A percentile compares a stretch with the other conserved stretches of the same genome.
Evolutionary conservation across 2,113 vertebrate species (phyloP).

Genomic region (Chloropsis cyanopogon): DNA sequence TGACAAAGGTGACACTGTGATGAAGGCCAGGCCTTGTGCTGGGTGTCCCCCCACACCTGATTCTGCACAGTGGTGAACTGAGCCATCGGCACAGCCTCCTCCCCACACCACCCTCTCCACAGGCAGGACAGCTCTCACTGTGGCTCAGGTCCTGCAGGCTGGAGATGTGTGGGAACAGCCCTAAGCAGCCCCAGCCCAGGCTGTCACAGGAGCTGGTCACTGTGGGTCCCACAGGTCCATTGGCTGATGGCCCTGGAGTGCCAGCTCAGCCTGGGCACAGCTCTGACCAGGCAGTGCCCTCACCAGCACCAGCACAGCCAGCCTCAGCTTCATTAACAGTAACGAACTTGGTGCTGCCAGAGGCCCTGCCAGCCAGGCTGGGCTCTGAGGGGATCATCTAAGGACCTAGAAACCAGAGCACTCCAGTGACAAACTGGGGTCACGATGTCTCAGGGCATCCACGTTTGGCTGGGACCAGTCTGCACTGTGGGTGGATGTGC

Average conservation of each 20-base stretch:
- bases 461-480: background rate
- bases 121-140: background rate
- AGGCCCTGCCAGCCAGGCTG: background rate
- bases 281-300: background rate
- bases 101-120: background rate
- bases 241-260: background rate
- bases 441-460: background rate
- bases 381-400: background rate
- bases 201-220: background rate
- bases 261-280: background rate
- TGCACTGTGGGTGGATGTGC: accelerated
- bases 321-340: background rate
- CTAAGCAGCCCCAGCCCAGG: accelerated
- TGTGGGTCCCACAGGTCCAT: background rate
- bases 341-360: background rate
- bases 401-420: background rate
- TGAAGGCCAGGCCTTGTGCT: background rate
- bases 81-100: background rate
- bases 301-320: background rate
- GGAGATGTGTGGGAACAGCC: background rate
- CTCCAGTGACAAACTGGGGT: background rate
- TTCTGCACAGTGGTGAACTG: background rate
- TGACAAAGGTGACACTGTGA: conserved; percentile 55
- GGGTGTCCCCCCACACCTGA: accelerated
- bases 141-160: background rate